Evolutionary conservation across 92 coral and sea anemone species (phyloP).

Genomic region (Porites rus): DNA sequence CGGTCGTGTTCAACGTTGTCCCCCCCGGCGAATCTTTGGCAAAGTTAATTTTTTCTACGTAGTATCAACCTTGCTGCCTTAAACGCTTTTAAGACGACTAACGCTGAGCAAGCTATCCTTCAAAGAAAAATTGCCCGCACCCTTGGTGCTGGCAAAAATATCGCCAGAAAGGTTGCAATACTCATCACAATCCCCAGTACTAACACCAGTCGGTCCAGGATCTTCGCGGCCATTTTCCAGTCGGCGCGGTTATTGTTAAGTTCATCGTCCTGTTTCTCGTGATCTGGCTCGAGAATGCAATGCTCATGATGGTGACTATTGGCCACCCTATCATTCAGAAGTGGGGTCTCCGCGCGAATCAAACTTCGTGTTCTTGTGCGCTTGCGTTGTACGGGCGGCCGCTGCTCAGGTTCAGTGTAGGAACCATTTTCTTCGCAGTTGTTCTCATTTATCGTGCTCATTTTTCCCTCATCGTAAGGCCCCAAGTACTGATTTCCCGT

Average conservation of each 20-base stretch:
- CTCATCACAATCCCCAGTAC: constrained; percentile 69
- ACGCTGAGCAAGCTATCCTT: neutral
- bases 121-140: constrained; percentile 53
- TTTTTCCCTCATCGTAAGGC: neutral
- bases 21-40: too few species aligned
- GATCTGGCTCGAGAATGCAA: constrained; percentile 15
- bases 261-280: constrained; percentile 9
- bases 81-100: too few species aligned
- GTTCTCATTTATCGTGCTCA: neutral
- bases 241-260: constrained; percentile 49
- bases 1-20: too few species aligned
- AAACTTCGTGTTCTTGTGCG: constrained; percentile 32
- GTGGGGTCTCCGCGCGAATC: constrained; percentile 50
- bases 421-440: constrained; percentile 20
- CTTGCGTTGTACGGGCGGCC: constrained; percentile 29
- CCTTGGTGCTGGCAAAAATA: constrained; percentile 86
- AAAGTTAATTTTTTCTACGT: too few species aligned
- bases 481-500: constrained; percentile 2
- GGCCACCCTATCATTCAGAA: constrained; percentile 29
- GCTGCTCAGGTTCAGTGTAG: constrained; percentile 11
- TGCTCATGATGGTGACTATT: constrained; percentile 19
- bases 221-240: constrained; percentile 86
- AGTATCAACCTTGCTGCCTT: too few species aligned
- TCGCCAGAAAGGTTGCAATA: constrained; percentile 64
- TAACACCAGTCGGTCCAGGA: constrained; percentile 78